Evolutionary conservation across 2,888 invertebrate genomes (phyloP).

Genomic region (Eulithis testata): DNA sequence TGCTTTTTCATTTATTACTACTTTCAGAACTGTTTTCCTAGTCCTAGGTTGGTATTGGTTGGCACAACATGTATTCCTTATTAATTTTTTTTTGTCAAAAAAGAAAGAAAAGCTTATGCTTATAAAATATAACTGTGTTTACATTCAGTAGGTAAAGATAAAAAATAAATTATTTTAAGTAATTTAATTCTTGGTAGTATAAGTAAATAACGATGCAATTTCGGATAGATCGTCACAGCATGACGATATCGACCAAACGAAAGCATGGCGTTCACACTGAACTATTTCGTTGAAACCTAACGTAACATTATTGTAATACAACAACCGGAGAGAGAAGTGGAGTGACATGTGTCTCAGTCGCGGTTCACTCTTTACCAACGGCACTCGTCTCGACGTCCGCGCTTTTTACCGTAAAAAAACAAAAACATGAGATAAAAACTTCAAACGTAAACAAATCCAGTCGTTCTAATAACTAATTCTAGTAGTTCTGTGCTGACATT

Average conservation of each 20-base stretch:
- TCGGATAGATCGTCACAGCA: neutral
- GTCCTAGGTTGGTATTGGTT: too few species aligned
- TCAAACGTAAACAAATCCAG: constrained; percentile 6
- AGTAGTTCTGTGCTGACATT: constrained; percentile 2
- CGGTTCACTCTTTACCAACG: constrained; percentile 40
- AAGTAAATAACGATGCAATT: too few species aligned
- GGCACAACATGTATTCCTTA: too few species aligned
- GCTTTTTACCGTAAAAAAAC: constrained; percentile 22
- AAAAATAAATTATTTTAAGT: too few species aligned
- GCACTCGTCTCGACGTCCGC: constrained; percentile 41
- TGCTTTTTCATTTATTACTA: too few species aligned
- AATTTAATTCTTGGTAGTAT: too few species aligned
- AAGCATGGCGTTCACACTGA: neutral
- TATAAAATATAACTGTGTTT: too few species aligned
- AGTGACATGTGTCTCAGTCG: constrained; percentile 41
- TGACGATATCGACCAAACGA: neutral
- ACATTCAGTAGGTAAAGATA: too few species aligned
- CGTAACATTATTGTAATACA: constrained; percentile 17
- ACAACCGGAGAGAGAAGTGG: constrained; percentile 12
- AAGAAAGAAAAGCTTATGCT: too few species aligned
- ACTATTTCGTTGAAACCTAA: constrained; percentile 8
- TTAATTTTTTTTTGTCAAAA: too few species aligned
- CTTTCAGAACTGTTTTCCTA: too few species aligned
- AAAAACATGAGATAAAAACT: constrained; percentile 52
- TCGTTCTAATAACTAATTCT: neutral